These are phyloP conservation scores for Thereva unica DNA, from an alignment of 2,888 invertebrate genomes.

Conservation along the genomic window DNA sequence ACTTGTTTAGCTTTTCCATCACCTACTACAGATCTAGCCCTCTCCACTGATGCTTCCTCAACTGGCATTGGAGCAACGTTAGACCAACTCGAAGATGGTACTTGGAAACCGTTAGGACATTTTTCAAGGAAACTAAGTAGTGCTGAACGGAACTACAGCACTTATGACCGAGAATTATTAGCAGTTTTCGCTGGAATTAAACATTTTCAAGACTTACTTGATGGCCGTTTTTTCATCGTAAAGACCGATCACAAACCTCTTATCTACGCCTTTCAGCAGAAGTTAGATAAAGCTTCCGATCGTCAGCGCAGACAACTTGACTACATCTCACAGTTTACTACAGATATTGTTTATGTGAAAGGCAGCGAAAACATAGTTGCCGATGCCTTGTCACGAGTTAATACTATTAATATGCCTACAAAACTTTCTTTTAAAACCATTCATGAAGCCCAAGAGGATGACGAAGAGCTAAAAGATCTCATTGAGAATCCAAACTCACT, in stretches of 20 bases:
- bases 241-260: conserved; percentile 37
- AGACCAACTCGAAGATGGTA: neutral
- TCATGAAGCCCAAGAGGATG: neutral
- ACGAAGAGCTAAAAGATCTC: neutral
- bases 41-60: conserved; percentile 31
- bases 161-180: conserved; percentile 53
- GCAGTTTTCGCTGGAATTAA: conserved; percentile 50
- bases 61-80: conserved; percentile 28
- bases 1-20: neutral
- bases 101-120: conserved; percentile 51
- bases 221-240: conserved; percentile 35
- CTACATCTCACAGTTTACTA: conserved; percentile 11
- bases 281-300: neutral
- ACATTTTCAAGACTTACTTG: conserved; percentile 38
- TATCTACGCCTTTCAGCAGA: conserved; percentile 6
- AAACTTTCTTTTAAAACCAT: neutral
- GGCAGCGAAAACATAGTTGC: conserved; percentile 1
- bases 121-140: conserved; percentile 49
- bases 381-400: conserved; percentile 1
- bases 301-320: conserved; percentile 9
- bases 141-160: conserved; percentile 48
- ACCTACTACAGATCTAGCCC: neutral
- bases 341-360: conserved; percentile 2
- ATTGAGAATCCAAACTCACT: neutral
- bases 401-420: neutral